Conservation (phyloP, 1,140 invertebrate genomes). For the Wasmannia auropunctata region DNA sequence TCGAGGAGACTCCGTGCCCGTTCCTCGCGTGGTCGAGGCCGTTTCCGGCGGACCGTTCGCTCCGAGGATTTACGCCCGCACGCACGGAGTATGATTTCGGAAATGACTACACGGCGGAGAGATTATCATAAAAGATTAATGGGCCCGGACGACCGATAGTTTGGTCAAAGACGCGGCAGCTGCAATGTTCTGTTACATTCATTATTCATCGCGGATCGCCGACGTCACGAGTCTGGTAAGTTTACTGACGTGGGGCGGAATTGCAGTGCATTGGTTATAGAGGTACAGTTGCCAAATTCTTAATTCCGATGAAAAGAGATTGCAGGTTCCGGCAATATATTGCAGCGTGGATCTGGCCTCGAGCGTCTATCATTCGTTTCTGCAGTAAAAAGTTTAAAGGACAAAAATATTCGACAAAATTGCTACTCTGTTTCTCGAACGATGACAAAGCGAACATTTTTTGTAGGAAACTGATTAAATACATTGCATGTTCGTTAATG, state of each 20-base stretch:
- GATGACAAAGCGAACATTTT: not conserved
- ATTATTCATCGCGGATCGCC: conserved; percentile 29
- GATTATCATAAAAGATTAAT: conserved; percentile 61
- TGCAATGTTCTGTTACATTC: conserved; percentile 17
- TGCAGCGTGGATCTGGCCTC: not conserved
- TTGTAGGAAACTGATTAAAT: not conserved
- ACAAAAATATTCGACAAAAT: not conserved
- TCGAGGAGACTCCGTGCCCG: not conserved
- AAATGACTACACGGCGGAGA: conserved; percentile 33
- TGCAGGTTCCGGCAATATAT: not conserved
- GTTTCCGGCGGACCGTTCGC: conserved; percentile 40
- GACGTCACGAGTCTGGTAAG: conserved; percentile 9
- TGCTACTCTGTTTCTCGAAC: not conserved
- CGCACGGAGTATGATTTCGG: conserved; percentile 33
- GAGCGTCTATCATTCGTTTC: not conserved
- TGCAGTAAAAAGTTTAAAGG: not conserved
- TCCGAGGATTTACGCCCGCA: conserved; percentile 23
- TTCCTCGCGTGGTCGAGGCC: not conserved
- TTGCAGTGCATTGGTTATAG: not conserved
- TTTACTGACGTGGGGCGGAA: not conserved
- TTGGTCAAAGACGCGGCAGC: conserved; percentile 25
- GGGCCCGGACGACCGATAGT: not conserved
- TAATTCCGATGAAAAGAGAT: not conserved
- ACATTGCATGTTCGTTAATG: not conserved
- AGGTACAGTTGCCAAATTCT: not conserved